These are phyloP conservation scores for Drosophila affinis DNA, from an alignment of 2,888 invertebrate species.

Conservation along the genomic window DNA sequence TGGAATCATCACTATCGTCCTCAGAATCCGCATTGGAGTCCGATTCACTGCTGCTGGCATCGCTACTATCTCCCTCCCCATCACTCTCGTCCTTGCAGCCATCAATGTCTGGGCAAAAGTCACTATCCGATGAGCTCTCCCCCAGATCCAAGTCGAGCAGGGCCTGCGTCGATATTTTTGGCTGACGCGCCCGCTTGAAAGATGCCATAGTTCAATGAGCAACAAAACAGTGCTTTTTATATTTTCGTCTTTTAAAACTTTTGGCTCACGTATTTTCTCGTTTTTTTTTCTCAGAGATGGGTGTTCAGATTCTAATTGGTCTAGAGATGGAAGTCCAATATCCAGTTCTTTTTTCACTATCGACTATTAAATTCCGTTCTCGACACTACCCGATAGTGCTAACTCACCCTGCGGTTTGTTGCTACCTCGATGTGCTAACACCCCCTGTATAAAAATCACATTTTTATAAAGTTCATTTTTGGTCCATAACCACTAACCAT, in stretches of 20 bases:
- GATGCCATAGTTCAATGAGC: conserved; percentile 64
- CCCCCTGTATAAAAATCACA: no score
- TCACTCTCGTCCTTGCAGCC: conserved; percentile 86
- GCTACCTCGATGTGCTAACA: no score
- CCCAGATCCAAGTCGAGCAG: conserved; percentile 93
- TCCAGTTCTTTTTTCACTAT: no score
- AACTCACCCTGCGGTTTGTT: no score
- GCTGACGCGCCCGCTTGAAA: conserved; percentile 86
- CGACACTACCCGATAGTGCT: no score
- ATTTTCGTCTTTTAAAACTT: conserved; percentile 25
- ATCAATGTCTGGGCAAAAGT: conserved; percentile 92
- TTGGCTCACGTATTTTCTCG: no score
- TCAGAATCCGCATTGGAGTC: conserved; percentile 60
- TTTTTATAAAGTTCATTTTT: no score
- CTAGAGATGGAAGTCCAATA: no score
- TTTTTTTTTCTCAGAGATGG: no score
- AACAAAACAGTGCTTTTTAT: neutral
- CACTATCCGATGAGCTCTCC: conserved; percentile 96
- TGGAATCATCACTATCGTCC: conserved; percentile 79
- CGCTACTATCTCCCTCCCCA: conserved; percentile 84
- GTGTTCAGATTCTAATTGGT: no score
- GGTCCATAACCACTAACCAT: no score
- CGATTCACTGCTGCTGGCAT: conserved; percentile 72
- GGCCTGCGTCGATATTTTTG: conserved; percentile 87
- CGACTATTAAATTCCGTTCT: no score